Conservation (phyloP, 2,888 invertebrate species). For the Cerastis leucographa region DNA sequence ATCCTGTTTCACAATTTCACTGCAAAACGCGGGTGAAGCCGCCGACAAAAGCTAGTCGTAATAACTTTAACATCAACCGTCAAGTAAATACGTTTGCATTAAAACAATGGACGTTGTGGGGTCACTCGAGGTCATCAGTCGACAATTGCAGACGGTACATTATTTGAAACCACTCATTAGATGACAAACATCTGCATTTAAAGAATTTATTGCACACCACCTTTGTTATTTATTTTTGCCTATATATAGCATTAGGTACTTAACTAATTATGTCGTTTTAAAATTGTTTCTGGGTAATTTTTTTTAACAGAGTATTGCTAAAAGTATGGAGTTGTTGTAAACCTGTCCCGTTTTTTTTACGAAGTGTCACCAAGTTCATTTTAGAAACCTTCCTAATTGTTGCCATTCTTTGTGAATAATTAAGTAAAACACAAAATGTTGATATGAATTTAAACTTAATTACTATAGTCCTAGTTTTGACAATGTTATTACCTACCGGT, state of each 20-base stretch:
- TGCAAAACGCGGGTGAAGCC: neutral
- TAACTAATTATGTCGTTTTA: neutral
- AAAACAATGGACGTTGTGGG: slow-evolving; percentile 47
- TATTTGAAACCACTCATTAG: slow-evolving; percentile 21
- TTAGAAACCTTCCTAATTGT: neutral
- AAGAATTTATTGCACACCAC: neutral
- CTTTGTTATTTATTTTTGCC: neutral
- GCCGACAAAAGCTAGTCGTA: neutral
- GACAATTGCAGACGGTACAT: slow-evolving; percentile 4
- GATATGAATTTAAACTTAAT: neutral
- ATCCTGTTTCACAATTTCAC: neutral
- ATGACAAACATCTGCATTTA: slow-evolving; percentile 9
- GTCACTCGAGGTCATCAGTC: slow-evolving; percentile 35
- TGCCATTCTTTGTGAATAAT: neutral
- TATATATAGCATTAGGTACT: neutral
- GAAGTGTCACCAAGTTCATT: neutral
- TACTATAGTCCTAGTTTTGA: neutral
- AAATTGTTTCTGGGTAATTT: neutral
- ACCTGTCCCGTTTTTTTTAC: neutral
- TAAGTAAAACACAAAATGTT: neutral
- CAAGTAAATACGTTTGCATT: slow-evolving; percentile 16
- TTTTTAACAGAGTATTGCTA: neutral
- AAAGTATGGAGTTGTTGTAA: neutral
- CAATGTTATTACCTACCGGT: neutral
- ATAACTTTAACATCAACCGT: slow-evolving; percentile 16